phyloP scores from a whole-genome alignment of 2,113 vertebrate genomes.

The Actenoides lindsayi region DNA sequence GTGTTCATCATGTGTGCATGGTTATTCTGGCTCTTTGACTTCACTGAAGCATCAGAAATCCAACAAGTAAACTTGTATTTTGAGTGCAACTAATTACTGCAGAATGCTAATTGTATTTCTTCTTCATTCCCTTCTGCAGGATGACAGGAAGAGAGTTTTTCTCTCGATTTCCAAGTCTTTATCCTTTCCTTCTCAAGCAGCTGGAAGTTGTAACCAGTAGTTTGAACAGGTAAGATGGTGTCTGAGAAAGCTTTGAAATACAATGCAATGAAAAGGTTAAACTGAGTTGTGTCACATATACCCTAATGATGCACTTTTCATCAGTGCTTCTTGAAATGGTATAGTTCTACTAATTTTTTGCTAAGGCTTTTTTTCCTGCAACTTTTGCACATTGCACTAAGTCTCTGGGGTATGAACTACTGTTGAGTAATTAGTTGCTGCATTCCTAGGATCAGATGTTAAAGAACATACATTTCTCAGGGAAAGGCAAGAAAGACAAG shows the following conservation, averaged over 20 bases:
- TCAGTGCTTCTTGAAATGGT: background rate
- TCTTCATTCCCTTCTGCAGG: slow-evolving; percentile 69
- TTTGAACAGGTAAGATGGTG: slow-evolving; percentile 84
- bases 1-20: fast-evolving
- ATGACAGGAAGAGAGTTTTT: slow-evolving; percentile 98
- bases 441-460: background rate
- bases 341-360: background rate
- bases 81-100: background rate
- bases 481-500: background rate
- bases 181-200: slow-evolving; percentile 92
- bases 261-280: background rate
- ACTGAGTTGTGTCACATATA: background rate
- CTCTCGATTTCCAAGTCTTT: slow-evolving; percentile 91
- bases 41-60: background rate
- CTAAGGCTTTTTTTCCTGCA: background rate
- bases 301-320: background rate
- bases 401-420: background rate
- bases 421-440: background rate
- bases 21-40: background rate
- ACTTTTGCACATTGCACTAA: background rate
- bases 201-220: slow-evolving; percentile 84
- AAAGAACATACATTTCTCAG: background rate
- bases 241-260: background rate
- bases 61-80: background rate
- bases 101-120: background rate